Base-by-base conservation (phyloP, 2,888 invertebrate genomes). In the Selenia dentaria region DNA sequence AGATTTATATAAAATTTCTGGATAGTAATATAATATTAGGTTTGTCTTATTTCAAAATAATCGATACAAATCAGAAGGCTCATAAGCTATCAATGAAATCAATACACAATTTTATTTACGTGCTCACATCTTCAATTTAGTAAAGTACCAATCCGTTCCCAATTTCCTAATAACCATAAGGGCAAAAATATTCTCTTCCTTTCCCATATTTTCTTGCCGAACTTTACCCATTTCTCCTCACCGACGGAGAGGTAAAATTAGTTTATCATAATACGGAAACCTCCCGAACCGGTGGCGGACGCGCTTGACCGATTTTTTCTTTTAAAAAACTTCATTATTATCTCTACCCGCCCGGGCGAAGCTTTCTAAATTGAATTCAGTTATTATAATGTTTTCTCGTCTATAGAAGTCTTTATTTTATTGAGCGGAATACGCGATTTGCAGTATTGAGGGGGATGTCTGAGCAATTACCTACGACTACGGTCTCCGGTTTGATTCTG, bases 311-410 rank as follows among this genome's bases (percentile, higher is more conserved):
- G 46, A 26, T 45, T 63, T 51, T 54, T 54, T 51, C 48, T 40
- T 37, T 37, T 47, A 32, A 51, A 51, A 51, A 66, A 64, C 51
- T 64, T 64, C 59, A 57, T 59, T 62, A 62, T 64, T 67, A 70
- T 68, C 62, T 56, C 45, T 46, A 49, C 6, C 34, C 41, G 43
- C 11, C 45, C 56, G 50, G 53, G 52, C 61, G 54, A 47, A 59
- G 55, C 64, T 67, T 57, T 49, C 56, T 57, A 67, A 74, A 74
- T 73, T 70, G 71, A 74, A 74, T 74, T 66, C 59, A 62, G 70
- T 68, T 70, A 74, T 74, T 67, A 70, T 73, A 69, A 65, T 70
- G 64, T 74, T 70, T 64, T 62, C 66, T 70, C 59, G 64, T 59
- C 66, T 63, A 67, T 68, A 54, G 57, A 64, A 63, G 59, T 63